A percentile compares a stretch with the other conserved stretches of the same genome.
Evolutionary conservation across 1,140 invertebrate species (phyloP).

Genomic region (Pteromalus puparum): DNA sequence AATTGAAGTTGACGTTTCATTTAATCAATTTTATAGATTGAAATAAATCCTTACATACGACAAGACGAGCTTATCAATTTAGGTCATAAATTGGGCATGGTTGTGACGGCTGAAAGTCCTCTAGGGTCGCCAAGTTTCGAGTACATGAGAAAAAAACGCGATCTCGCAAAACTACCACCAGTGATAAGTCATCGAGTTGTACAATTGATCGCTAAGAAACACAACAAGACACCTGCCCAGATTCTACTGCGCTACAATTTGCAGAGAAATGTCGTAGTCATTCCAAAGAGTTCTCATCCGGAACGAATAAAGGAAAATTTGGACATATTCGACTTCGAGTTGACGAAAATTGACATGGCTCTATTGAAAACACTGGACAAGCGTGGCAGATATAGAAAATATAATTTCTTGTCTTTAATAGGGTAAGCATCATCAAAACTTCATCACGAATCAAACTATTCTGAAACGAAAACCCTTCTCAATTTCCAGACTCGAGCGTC

Average conservation of each 20-base stretch:
- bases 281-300: constrained; percentile 80
- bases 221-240: constrained; percentile 78
- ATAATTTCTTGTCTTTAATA: constrained; percentile 77
- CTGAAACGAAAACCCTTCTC: not conserved
- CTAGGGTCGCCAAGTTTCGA: constrained; percentile 79
- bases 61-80: constrained; percentile 78
- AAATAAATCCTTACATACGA: constrained; percentile 82
- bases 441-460: not conserved
- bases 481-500: not conserved
- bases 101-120: constrained; percentile 79
- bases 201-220: constrained; percentile 77
- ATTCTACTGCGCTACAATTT: constrained; percentile 77
- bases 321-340: constrained; percentile 71
- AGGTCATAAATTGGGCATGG: constrained; percentile 76
- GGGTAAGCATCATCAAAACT: constrained; percentile 65
- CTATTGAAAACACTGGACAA: constrained; percentile 74
- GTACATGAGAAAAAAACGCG: constrained; percentile 73
- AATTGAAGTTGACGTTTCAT: constrained; percentile 23
- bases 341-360: constrained; percentile 66
- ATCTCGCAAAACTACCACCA: constrained; percentile 76
- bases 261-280: constrained; percentile 76
- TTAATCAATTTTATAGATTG: constrained; percentile 77
- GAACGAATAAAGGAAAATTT: constrained; percentile 78
- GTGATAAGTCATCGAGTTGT: constrained; percentile 82
- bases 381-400: constrained; percentile 76